Evolutionary conservation across 2,113 vertebrate genomes (phyloP).

Genomic region (Seriola rivoliana): DNA sequence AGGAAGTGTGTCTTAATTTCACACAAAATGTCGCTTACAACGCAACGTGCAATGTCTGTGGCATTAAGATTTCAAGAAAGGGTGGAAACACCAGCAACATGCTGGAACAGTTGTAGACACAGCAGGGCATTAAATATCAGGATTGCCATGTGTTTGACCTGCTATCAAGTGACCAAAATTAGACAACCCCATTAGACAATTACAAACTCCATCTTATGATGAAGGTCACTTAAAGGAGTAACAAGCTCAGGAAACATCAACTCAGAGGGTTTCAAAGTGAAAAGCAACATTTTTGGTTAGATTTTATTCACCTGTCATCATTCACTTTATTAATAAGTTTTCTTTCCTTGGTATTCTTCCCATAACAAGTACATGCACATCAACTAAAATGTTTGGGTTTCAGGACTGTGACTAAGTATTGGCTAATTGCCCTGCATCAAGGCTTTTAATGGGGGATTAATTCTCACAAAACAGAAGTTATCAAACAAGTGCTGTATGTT

Average conservation of each 20-base stretch:
- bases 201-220: background rate
- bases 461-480: background rate
- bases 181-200: background rate
- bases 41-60: too few species aligned
- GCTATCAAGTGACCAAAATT: background rate
- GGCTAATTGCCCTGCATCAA: background rate
- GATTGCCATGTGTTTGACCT: too few species aligned
- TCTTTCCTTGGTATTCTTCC: background rate
- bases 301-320: background rate
- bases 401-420: background rate
- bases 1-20: too few species aligned
- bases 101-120: too few species aligned
- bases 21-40: too few species aligned
- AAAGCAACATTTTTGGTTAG: too few species aligned
- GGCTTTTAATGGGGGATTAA: background rate
- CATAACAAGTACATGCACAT: background rate
- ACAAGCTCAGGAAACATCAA: background rate
- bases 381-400: background rate
- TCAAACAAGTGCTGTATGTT: background rate
- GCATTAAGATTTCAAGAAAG: too few species aligned
- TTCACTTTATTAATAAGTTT: background rate
- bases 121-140: too few species aligned
- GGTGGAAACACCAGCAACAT: too few species aligned
- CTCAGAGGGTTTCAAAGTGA: too few species aligned
- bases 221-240: background rate